These are phyloP conservation scores for Gambusia yucatana DNA, from an alignment of 2,797 vertebrate species.

Conservation along the genomic window DNA sequence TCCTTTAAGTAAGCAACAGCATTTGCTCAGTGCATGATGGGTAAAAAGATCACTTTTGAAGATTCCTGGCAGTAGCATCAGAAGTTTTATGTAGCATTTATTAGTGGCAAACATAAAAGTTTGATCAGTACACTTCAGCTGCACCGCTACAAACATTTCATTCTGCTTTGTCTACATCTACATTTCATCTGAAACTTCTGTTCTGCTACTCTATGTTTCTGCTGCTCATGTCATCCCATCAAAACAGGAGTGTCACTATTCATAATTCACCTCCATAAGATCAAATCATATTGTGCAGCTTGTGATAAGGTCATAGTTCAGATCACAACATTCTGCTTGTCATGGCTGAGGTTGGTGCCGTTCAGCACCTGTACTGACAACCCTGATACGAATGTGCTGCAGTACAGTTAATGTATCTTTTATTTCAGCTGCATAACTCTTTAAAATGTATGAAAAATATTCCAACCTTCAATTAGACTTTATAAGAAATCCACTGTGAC, in stretches of 20 bases:
- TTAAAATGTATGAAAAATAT: not conserved
- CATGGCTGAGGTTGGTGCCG: not conserved
- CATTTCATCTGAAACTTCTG: not conserved
- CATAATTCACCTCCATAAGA: not conserved
- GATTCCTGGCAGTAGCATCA: not conserved
- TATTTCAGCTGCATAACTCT: not conserved
- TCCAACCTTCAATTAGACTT: not conserved
- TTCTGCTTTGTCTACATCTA: not conserved
- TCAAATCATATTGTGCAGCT: not conserved
- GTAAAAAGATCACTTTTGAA: not conserved
- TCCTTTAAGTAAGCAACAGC: not conserved
- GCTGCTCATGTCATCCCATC: not conserved
- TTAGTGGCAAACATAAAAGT: not conserved
- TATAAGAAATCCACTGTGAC: not conserved
- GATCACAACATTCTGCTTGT: not conserved
- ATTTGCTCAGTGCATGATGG: not conserved
- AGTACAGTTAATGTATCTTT: not conserved
- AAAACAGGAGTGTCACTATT: not conserved
- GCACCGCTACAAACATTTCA: not conserved
- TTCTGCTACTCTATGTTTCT: not conserved
- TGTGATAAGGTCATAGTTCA: not conserved
- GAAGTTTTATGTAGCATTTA: not conserved
- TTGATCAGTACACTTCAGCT: not conserved
- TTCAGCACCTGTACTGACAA: not conserved
- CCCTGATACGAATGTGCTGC: not conserved